Evolutionary conservation across 2,797 vertebrate genomes (phyloP).

Genomic region (Jordanella pulchra): DNA sequence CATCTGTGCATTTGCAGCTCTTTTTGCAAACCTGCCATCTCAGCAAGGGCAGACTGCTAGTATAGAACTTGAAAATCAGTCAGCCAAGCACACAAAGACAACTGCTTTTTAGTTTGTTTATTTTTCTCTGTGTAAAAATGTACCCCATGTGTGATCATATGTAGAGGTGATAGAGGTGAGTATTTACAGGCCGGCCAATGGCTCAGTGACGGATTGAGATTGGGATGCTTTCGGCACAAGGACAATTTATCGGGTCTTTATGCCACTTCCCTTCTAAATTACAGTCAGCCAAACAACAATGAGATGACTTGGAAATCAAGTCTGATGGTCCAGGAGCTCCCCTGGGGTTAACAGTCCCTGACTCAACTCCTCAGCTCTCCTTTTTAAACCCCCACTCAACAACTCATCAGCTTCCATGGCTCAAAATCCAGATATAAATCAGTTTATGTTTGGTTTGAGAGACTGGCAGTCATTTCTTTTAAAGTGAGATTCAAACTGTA

Average conservation of each 20-base stretch:
- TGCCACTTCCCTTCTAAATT: slow-evolving; percentile 62
- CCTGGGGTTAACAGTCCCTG: slow-evolving; percentile 55
- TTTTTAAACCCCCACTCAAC: slow-evolving; percentile 36
- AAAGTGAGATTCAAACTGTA: slow-evolving; percentile 29
- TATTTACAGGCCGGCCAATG: slow-evolving; percentile 60
- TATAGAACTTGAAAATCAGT: slow-evolving; percentile 53
- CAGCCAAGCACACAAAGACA: slow-evolving; percentile 43
- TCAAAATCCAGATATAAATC: slow-evolving; percentile 20
- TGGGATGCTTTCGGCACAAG: slow-evolving; percentile 51
- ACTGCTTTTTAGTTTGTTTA: neutral
- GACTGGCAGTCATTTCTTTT: slow-evolving; percentile 8
- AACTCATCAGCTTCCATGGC: slow-evolving; percentile 36
- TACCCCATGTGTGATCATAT: slow-evolving; percentile 25
- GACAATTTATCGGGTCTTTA: slow-evolving; percentile 63
- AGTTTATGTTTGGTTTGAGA: slow-evolving; percentile 25
- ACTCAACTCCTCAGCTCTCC: slow-evolving; percentile 46
- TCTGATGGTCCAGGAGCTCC: slow-evolving; percentile 48
- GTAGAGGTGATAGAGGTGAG: slow-evolving; percentile 23
- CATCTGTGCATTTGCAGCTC: slow-evolving; percentile 55
- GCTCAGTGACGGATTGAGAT: slow-evolving; percentile 65
- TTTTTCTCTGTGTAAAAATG: neutral
- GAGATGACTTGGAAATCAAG: slow-evolving; percentile 61
- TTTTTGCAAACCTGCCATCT: slow-evolving; percentile 49
- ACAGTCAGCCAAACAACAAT: slow-evolving; percentile 55
- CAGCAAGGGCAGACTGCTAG: slow-evolving; percentile 55